phyloP scores from a whole-genome alignment of 2,797 vertebrate species.

The Bradypodion pumilum region DNA sequence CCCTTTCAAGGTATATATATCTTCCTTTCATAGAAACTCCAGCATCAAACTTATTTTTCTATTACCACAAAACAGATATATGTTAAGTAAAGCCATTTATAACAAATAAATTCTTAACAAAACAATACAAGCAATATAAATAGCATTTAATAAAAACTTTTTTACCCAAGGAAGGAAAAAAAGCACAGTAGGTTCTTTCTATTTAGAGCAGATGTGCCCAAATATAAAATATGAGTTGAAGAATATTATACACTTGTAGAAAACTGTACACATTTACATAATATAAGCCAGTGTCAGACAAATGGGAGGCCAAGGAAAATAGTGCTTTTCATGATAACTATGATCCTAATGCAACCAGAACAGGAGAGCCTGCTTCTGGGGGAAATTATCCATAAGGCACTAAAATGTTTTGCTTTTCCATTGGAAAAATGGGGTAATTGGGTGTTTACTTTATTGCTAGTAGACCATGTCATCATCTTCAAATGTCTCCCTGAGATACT shows the following conservation, averaged over 20 bases:
- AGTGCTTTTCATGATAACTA: constrained; percentile 9
- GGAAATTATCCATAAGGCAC: constrained; percentile 6
- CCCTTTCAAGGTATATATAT: neutral
- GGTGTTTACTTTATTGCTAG: neutral
- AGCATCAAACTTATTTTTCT: neutral
- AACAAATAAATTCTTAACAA: constrained; percentile 3
- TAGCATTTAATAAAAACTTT: constrained; percentile 32
- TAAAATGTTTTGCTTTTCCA: constrained; percentile 12
- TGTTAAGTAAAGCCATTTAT: neutral
- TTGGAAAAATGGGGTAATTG: neutral
- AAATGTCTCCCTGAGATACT: neutral
- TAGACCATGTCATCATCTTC: neutral
- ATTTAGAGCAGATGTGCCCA: neutral
- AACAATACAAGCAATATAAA: constrained; percentile 1
- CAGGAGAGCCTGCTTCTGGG: neutral
- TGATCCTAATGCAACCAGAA: neutral
- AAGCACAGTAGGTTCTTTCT: neutral
- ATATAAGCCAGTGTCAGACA: neutral
- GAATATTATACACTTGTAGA: constrained; percentile 2
- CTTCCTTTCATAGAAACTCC: too few relatives aligned
- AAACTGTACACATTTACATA: constrained; percentile 21
- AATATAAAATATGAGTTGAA: neutral
- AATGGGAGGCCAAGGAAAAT: neutral
- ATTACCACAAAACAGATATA: neutral
- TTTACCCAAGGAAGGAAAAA: constrained; percentile 5